phyloP scores from a whole-genome alignment of 2,888 invertebrate species.

The Priocnemis perturbator region DNA sequence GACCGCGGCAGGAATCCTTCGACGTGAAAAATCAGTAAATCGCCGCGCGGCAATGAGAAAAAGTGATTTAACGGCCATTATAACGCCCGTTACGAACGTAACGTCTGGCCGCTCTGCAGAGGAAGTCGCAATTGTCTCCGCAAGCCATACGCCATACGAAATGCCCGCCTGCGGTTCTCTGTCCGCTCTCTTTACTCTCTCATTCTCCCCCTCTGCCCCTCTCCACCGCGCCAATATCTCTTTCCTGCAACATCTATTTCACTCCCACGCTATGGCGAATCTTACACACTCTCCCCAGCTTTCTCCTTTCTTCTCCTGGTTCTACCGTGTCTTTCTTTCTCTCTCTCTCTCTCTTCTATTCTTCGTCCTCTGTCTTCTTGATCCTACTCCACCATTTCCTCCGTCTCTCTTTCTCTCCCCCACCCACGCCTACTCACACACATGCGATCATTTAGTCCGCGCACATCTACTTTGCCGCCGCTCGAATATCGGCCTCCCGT shows the following conservation, averaged over 20 bases:
- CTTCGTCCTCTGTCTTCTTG: background rate
- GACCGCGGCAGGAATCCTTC: too few species aligned
- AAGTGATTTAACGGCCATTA: slow-evolving; percentile 18
- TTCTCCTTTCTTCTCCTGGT: slow-evolving; percentile 5
- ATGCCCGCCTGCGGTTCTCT: slow-evolving; percentile 32
- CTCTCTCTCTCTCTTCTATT: slow-evolving; percentile 1
- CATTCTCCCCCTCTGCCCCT: background rate
- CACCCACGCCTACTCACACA: too few species aligned
- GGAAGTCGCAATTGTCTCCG: slow-evolving; percentile 68
- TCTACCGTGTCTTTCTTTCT: background rate
- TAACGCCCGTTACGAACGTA: slow-evolving; percentile 47
- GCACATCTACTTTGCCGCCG: background rate
- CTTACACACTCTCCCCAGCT: slow-evolving; percentile 4
- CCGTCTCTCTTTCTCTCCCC: slow-evolving; percentile 5
- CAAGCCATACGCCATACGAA: slow-evolving; percentile 48
- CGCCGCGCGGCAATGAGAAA: too few species aligned
- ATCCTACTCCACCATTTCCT: too few species aligned
- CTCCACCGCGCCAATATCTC: background rate
- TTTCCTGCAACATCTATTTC: background rate
- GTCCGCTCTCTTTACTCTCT: slow-evolving; percentile 23
- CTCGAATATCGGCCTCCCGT: background rate
- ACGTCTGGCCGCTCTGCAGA: slow-evolving; percentile 34
- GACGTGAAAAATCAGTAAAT: too few species aligned
- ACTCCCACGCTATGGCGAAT: background rate
- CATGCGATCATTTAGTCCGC: too few species aligned